Percentiles rank a stretch among this genome's conserved stretches.
Conservation (phyloP, 2,113 vertebrate genomes). For the Psammodynastes pulverulentus region DNA sequence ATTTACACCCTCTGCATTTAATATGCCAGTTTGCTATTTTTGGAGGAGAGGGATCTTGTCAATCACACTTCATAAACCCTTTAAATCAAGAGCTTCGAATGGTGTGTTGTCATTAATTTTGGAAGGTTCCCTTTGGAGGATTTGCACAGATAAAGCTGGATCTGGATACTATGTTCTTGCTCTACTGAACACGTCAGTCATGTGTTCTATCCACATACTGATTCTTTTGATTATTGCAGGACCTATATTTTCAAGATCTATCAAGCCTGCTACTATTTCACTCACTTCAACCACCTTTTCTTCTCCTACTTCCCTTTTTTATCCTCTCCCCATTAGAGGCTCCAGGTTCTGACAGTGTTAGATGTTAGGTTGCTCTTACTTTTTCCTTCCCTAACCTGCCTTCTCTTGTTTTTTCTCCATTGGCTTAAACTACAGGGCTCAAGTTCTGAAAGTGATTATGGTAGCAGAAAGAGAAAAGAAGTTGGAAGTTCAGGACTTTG, state of each 20-base stretch:
- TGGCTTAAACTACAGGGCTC: neutral
- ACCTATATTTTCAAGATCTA: neutral
- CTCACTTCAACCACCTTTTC: neutral
- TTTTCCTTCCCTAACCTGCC: neutral
- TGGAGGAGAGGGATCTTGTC: neutral
- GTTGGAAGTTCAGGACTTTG: neutral
- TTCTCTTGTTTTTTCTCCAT: neutral
- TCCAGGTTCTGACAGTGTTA: neutral
- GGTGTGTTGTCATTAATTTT: neutral
- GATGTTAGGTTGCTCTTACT: neutral
- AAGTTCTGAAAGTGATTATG: neutral
- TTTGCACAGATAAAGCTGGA: neutral
- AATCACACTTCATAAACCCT: neutral
- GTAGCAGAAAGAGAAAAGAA: neutral
- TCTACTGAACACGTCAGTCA: neutral
- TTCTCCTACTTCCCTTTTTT: neutral
- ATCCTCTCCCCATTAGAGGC: neutral
- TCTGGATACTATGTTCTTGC: neutral
- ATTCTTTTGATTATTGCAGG: neutral
- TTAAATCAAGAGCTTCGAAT: neutral
- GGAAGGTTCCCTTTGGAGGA: neutral
- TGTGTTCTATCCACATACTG: neutral
- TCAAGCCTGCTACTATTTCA: neutral
- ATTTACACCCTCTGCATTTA: neutral
- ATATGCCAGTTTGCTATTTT: neutral